Percentiles rank a stretch among this genome's conserved stretches.
Conservation (phyloP, 2,113 vertebrate species). For the Platanista minor region DNA sequence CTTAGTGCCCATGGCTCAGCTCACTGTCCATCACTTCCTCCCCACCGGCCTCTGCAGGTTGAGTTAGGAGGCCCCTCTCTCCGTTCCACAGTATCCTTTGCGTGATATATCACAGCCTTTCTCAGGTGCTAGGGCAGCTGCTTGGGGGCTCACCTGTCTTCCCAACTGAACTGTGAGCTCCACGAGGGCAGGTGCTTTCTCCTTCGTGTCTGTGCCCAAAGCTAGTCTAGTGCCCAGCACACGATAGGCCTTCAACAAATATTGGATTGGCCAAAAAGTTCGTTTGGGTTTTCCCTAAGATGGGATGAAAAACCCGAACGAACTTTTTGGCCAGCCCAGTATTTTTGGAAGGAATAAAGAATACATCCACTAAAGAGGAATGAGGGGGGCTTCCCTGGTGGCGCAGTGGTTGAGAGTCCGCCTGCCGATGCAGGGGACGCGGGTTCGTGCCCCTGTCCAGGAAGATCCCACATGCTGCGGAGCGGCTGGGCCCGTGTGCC, state of each 20-base stretch:
- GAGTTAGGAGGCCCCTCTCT: neutral
- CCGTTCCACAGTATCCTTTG: neutral
- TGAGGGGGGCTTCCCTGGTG: no score
- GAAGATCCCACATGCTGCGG: no score
- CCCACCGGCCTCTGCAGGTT: neutral
- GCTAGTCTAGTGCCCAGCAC: neutral
- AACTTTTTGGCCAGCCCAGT: no score
- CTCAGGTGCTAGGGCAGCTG: neutral
- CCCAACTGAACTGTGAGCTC: neutral
- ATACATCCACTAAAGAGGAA: neutral
- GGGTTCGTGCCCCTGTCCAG: no score
- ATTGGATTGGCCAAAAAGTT: no score
- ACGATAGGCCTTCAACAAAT: neutral
- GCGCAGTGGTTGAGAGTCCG: no score
- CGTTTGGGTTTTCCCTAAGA: no score
- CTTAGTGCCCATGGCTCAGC: neutral
- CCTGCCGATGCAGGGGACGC: no score
- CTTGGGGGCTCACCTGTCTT: neutral
- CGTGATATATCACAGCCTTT: neutral
- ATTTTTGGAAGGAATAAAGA: neutral
- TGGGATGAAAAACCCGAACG: no score
- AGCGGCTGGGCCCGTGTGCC: no score
- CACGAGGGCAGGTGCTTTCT: neutral
- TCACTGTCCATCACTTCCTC: neutral
- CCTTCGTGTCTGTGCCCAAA: neutral